These are phyloP conservation scores for Protomyctophum bolini DNA, from an alignment of 2,113 vertebrate genomes.

Conservation along the genomic window DNA sequence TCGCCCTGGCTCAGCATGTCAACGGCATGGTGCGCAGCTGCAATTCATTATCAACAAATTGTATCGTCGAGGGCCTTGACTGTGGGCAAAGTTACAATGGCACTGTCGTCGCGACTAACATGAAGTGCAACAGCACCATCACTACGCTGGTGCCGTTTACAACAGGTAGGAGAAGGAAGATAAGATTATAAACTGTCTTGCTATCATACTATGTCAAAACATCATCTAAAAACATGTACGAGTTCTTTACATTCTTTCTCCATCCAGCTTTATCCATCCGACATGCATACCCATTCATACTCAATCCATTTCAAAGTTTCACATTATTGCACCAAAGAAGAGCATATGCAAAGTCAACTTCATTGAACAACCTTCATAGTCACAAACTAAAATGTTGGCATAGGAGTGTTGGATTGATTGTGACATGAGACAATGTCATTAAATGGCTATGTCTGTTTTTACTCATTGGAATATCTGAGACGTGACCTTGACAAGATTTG, in stretches of 20 bases:
- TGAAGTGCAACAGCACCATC: slow-evolving; percentile 71
- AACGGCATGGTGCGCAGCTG: slow-evolving; percentile 58
- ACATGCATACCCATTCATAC: too few species aligned
- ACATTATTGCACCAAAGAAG: too few species aligned
- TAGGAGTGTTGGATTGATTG: too few species aligned
- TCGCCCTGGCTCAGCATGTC: slow-evolving; percentile 42
- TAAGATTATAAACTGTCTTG: not conserved
- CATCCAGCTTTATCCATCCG: not conserved
- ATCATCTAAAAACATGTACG: not conserved
- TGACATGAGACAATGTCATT: too few species aligned
- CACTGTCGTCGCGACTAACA: slow-evolving; percentile 64
- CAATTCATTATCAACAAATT: slow-evolving; percentile 44
- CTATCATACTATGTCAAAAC: not conserved
- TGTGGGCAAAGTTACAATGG: slow-evolving; percentile 74
- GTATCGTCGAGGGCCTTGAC: slow-evolving; percentile 61
- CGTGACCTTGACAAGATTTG: too few species aligned
- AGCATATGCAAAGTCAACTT: too few species aligned
- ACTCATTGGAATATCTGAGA: too few species aligned
- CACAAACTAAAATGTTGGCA: too few species aligned
- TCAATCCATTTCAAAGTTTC: too few species aligned
- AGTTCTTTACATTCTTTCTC: not conserved
- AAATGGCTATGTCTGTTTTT: too few species aligned
- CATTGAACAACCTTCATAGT: too few species aligned
- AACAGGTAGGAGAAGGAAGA: slow-evolving; percentile 63
- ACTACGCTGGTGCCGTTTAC: slow-evolving; percentile 50